Base-by-base conservation (phyloP, 2,113 vertebrate species). In the Chelonoidis abingdonii region DNA sequence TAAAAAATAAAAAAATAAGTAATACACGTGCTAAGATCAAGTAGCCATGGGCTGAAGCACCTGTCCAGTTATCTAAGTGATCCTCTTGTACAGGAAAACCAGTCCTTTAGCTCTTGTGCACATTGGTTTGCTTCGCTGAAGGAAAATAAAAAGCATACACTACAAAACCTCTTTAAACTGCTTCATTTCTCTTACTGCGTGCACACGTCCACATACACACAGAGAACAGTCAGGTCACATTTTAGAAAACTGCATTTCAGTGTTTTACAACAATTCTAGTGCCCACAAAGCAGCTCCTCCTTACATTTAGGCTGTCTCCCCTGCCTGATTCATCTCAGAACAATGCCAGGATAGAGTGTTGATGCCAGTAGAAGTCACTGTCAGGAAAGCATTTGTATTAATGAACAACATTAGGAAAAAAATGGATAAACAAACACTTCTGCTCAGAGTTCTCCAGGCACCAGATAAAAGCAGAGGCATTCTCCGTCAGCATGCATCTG, bases 21-120 rank as follows among this genome's bases (percentile, higher is more conserved):
- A n/a, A 27, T 47, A n/a, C 8, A 59, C 5, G 35, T 75, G 59
- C 52, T 29, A 31, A 80, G 59, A 56, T 52, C 9, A 11, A 41
- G 25, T 35, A 1, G 0, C 56, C 8, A 38, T 21, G 72, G n/a
- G 21, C 21, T 19, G 62, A 47, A 12, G 10, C 31, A 35, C 5
- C 38, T 25, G 31, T 8, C 22, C 16, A 38, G 53, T 56, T 38
- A 5, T 13, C 19, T 29, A 78, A 62, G 53, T 5, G 1, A 22
- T 47, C 75, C 5, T 76, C 41, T 27, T 44, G 41, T 76, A 44
- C 4, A 44, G 38, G 41, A 44, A 38, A 38, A 76, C 38, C 72
- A 76, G 41, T 13, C 38, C 38, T 13, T 76, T 24, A 76, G 41
- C 41, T 44, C 22, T 76, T 76, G 22, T 76, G 38, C 75, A 76